phyloP scores from a whole-genome alignment of 2,113 vertebrate genomes.

The Natator depressus region DNA sequence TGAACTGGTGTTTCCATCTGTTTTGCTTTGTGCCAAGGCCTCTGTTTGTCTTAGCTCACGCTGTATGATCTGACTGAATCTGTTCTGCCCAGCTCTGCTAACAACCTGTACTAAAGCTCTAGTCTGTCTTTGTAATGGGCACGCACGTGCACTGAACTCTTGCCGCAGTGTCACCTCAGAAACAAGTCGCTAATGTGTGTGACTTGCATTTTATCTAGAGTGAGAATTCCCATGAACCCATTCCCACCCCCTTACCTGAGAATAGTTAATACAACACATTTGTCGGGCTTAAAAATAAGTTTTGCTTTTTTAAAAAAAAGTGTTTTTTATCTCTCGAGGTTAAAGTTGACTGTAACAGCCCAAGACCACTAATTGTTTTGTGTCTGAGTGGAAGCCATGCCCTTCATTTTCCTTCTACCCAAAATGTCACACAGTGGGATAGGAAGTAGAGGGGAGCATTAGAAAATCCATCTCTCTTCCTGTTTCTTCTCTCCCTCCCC shows the following conservation, averaged over 20 bases:
- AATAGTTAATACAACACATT: neutral
- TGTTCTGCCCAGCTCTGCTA: neutral
- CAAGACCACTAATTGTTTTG: neutral
- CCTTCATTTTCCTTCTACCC: neutral
- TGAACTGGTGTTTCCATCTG: neutral
- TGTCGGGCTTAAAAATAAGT: neutral
- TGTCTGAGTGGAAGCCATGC: neutral
- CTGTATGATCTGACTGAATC: neutral
- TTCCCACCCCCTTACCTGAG: fast-evolving
- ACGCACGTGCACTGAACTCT: neutral
- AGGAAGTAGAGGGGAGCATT: neutral
- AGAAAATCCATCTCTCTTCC: neutral
- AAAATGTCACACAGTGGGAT: neutral
- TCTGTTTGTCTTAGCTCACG: neutral
- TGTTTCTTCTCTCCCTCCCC: slow-evolving; percentile 33
- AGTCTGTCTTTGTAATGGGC: neutral
- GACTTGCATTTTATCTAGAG: neutral
- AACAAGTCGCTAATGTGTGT: fast-evolving
- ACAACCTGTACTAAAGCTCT: neutral
- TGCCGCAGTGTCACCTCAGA: too few relatives aligned
- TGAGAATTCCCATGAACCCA: neutral
- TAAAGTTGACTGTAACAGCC: neutral
- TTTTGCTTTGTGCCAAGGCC: neutral
- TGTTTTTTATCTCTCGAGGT: neutral
- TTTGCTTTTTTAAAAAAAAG: neutral